phyloP scores from a whole-genome alignment of 1,140 invertebrate genomes.

The Neelides sp. region DNA sequence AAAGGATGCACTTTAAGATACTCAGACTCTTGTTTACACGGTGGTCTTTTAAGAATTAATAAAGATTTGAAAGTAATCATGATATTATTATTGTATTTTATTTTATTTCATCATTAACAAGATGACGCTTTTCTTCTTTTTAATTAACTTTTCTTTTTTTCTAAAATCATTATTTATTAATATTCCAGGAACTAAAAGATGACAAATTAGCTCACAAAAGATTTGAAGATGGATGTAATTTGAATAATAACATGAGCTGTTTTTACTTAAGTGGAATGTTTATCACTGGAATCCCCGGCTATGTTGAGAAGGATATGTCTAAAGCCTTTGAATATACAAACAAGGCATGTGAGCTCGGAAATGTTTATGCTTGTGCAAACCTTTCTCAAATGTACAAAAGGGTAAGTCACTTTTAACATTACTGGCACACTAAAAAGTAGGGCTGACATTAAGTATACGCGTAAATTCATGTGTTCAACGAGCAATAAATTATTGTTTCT shows the following conservation, averaged over 20 bases:
- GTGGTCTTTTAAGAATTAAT: slow-evolving; percentile 53
- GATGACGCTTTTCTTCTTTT: too few relatives aligned
- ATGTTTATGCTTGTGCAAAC: slow-evolving; percentile 75
- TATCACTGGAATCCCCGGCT: slow-evolving; percentile 51
- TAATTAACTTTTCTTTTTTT: not conserved
- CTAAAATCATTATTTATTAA: slow-evolving; percentile 6
- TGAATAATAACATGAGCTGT: slow-evolving; percentile 56
- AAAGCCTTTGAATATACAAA: slow-evolving; percentile 61
- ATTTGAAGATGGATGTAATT: slow-evolving; percentile 56
- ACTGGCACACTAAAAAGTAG: not conserved
- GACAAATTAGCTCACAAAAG: slow-evolving; percentile 45
- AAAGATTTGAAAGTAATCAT: too few relatives aligned
- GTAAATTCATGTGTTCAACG: not conserved
- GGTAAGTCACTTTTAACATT: slow-evolving; percentile 12
- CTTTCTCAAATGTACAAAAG: slow-evolving; percentile 62
- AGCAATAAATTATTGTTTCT: not conserved
- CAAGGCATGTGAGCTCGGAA: slow-evolving; percentile 63
- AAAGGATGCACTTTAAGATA: slow-evolving; percentile 62
- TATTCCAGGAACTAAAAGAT: slow-evolving; percentile 31
- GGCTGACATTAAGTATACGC: not conserved
- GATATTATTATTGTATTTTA: too few relatives aligned
- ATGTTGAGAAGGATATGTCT: slow-evolving; percentile 53
- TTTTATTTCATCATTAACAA: too few relatives aligned
- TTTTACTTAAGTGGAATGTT: slow-evolving; percentile 65
- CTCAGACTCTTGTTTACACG: slow-evolving; percentile 55